A percentile compares a stretch with the other conserved stretches of the same genome.
Evolutionary conservation across 2,888 invertebrate genomes (phyloP).

Genomic region (Erpobdella octoculata): DNA sequence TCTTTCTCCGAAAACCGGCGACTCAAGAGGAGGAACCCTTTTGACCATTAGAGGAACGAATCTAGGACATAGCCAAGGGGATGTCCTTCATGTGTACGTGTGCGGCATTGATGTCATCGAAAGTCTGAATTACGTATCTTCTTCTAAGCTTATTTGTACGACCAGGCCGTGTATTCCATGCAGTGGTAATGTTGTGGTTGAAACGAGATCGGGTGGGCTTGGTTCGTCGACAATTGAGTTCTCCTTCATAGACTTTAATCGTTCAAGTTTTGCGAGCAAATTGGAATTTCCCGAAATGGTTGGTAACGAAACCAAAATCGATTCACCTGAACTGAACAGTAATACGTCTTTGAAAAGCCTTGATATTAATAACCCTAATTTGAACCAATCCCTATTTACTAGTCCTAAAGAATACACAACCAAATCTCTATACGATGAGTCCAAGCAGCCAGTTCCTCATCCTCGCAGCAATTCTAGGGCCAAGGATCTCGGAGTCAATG

Average conservation of each 20-base stretch:
- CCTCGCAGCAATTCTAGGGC: not conserved
- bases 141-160: slow-evolving; percentile 42
- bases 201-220: slow-evolving; percentile 47
- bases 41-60: slow-evolving; percentile 45
- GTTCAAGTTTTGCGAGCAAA: too few species aligned
- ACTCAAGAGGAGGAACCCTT: slow-evolving; percentile 43
- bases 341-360: too few species aligned
- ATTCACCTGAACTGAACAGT: too few species aligned
- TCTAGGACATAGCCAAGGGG: slow-evolving; percentile 45
- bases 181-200: slow-evolving; percentile 44
- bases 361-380: too few species aligned
- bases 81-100: slow-evolving; percentile 44
- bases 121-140: slow-evolving; percentile 46
- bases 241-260: slow-evolving; percentile 23
- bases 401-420: not conserved
- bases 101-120: slow-evolving; percentile 46
- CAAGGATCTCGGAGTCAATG: not conserved
- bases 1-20: slow-evolving; percentile 43
- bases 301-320: too few species aligned
- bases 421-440: not conserved
- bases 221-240: slow-evolving; percentile 34
- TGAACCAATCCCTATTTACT: too few species aligned
- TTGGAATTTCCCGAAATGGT: too few species aligned
- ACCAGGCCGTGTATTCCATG: slow-evolving; percentile 44
- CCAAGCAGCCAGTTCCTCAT: not conserved